phyloP scores from a whole-genome alignment of 2,888 invertebrate genomes.

The Ptilodon capucinus region DNA sequence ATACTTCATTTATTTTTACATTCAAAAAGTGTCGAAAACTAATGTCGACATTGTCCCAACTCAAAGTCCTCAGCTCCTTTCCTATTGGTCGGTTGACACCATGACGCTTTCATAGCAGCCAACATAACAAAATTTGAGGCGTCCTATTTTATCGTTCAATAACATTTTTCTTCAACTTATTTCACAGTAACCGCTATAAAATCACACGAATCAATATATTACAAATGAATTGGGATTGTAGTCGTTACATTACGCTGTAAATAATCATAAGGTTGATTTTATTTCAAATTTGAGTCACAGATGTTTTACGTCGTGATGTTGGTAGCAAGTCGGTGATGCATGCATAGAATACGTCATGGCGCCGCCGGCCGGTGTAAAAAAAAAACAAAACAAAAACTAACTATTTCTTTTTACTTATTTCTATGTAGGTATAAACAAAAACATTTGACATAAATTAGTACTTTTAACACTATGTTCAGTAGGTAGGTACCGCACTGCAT shows the following conservation, averaged over 20 bases:
- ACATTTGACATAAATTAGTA: no score
- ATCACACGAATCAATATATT: conserved; percentile 7
- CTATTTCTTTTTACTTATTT: not conserved
- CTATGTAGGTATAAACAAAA: no score
- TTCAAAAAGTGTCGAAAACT: conserved; percentile 28
- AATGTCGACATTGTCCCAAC: conserved; percentile 39
- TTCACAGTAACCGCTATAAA: not conserved
- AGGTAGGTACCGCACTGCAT: no score
- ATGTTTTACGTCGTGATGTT: conserved; percentile 47
- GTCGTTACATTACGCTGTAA: not conserved
- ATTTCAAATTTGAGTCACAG: conserved; percentile 36
- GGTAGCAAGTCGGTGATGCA: conserved; percentile 33
- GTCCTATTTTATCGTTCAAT: conserved; percentile 27
- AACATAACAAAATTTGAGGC: conserved; percentile 41
- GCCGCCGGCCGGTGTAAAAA: conserved; percentile 32
- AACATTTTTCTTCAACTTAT: conserved; percentile 3
- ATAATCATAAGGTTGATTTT: not conserved
- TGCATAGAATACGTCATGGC: conserved; percentile 8
- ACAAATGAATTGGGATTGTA: not conserved
- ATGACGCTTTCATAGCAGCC: conserved; percentile 44
- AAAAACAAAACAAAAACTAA: conserved; percentile 12
- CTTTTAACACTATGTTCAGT: no score
- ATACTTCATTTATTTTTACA: not conserved
- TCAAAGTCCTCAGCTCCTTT: conserved; percentile 26
- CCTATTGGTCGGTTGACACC: conserved; percentile 58